Evolutionary conservation across 1,140 invertebrate species (phyloP), one percentile per base, ranked within the genome.

Genomic region (Drosophila ercepeae): DNA sequence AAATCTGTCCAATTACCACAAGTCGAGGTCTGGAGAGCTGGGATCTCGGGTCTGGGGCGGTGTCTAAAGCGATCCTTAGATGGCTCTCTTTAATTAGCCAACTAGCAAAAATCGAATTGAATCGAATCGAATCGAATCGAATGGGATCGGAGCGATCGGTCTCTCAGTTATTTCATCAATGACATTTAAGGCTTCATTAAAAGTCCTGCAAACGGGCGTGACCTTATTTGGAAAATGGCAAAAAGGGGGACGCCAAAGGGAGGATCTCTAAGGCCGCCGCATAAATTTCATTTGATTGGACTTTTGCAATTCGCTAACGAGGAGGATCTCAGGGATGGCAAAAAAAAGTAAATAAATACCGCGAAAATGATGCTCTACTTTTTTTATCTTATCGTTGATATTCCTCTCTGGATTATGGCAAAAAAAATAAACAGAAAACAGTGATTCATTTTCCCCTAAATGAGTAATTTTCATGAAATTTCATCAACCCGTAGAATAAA

Each of bases 181-280:
- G 83, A 88, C 82, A 88, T 88, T 88, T 88, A 88, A 89, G 76
- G 83, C 82, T 88, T 88, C 83, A 88, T 88, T 88, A 88, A 88
- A 88, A 88, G 83, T 86, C 82, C 82, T 82, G 77, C 69, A 75
- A 74, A 82, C 72, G 78, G 77, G 82, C 76, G 65, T 54, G 74
- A 64, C 81, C 81, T 77, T 86, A 86, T 88, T 82, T 88, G 82
- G 81, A 16, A 42, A 42, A 39, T 39, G 8, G 6, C 8, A 13
- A 9, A 18, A 41, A 25, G 51, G 32, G 55, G 64, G 14, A 11
- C 16, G n/a, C n/a, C n/a, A 49, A 52, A 32, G 23, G 36, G 58
- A 53, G 58, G 46, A 82, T 69, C 81, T 81, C 72, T 86, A 76
- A 76, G 76, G 72, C 61, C 41, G 76, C 61, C 63, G 81, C 81